Percentiles rank a stretch among this genome's conserved stretches.
phyloP scores from a whole-genome alignment of 1,140 invertebrate genomes.

The Drosophila santomea region DNA sequence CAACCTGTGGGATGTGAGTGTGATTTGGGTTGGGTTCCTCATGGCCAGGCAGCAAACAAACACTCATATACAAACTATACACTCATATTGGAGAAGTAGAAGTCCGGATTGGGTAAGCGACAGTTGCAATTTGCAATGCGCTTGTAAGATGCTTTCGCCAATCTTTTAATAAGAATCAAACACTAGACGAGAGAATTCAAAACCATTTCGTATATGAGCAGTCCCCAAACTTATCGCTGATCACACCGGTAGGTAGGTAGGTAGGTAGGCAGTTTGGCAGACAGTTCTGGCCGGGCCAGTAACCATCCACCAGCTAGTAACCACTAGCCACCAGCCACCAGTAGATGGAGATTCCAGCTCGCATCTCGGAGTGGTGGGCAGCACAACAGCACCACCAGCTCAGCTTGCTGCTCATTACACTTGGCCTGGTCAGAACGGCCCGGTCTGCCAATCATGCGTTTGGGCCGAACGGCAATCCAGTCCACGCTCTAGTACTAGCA shows the following conservation, averaged over 20 bases:
- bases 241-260: slow-evolving; percentile 75
- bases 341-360: slow-evolving; percentile 25
- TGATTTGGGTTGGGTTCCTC: slow-evolving; percentile 59
- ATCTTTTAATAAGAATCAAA: slow-evolving; percentile 84
- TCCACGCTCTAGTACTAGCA: background rate
- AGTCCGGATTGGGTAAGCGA: slow-evolving; percentile 48
- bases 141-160: slow-evolving; percentile 80
- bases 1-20: slow-evolving; percentile 55
- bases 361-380: slow-evolving; percentile 30
- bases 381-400: slow-evolving; percentile 11
- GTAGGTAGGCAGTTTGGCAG: slow-evolving; percentile 10
- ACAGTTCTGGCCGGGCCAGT: slow-evolving; percentile 4
- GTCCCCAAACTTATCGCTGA: slow-evolving; percentile 74
- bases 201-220: slow-evolving; percentile 81
- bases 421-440: slow-evolving; percentile 43
- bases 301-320: background rate
- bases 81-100: background rate
- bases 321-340: background rate
- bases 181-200: slow-evolving; percentile 82
- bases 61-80: background rate
- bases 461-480: slow-evolving; percentile 22
- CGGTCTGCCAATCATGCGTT: slow-evolving; percentile 74
- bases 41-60: slow-evolving; percentile 3
- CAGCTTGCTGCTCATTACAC: slow-evolving; percentile 41
- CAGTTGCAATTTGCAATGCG: slow-evolving; percentile 70